Evolutionary conservation across 2,113 vertebrate species (phyloP).

Genomic region (Xiphophorus maculatus): DNA sequence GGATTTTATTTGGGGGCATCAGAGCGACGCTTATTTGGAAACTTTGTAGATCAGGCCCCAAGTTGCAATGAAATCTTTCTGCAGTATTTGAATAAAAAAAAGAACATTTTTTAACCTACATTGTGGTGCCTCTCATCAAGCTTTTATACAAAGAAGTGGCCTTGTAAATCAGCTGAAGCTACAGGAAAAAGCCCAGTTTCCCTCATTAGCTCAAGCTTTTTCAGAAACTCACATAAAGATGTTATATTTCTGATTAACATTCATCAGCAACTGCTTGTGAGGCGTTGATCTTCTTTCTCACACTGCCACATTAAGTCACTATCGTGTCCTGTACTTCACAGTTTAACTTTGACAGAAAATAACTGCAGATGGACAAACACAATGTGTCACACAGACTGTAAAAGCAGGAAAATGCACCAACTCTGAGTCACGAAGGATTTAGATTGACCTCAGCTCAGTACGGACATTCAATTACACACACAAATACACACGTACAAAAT

Average conservation of each 20-base stretch:
- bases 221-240: constrained; percentile 24
- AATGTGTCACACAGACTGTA: constrained; percentile 4
- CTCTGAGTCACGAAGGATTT: constrained; percentile 23
- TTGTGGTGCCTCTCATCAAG: no score
- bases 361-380: constrained; percentile 17
- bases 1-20: no score
- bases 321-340: constrained; percentile 27
- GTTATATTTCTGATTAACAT: constrained; percentile 32
- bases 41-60: no score
- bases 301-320: neutral
- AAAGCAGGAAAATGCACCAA: constrained; percentile 18
- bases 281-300: constrained; percentile 3
- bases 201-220: constrained; percentile 19
- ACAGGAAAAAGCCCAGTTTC: constrained; percentile 15
- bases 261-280: constrained; percentile 11
- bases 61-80: no score
- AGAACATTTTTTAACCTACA: no score
- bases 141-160: no score
- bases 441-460: constrained; percentile 7
- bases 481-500: neutral
- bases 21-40: no score
- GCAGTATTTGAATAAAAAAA: no score
- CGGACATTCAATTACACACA: constrained; percentile 3
- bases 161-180: neutral
- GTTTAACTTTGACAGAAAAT: constrained; percentile 23